Evolutionary conservation across 2,113 vertebrate genomes (phyloP).

Genomic region (Isurus oxyrinchus): DNA sequence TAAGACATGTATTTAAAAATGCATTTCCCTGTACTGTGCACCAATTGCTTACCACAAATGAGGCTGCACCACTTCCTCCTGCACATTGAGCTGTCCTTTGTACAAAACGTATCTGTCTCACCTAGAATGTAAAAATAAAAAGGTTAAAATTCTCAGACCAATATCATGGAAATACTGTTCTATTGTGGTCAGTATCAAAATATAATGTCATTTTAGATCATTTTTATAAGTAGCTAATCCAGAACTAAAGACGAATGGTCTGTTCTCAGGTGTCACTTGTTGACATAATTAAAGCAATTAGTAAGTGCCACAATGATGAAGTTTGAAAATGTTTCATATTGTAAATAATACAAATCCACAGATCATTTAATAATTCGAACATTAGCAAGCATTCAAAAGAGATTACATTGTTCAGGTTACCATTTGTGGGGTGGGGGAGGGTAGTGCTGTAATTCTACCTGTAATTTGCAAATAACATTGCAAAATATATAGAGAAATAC

Average conservation of each 20-base stretch:
- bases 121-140: slow-evolving; percentile 53
- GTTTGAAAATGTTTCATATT: background rate
- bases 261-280: background rate
- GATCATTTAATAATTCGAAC: background rate
- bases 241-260: background rate
- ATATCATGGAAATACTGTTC: background rate
- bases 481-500: background rate
- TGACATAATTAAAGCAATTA: background rate
- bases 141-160: background rate
- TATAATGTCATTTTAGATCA: background rate
- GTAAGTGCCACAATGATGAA: background rate
- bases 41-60: slow-evolving; percentile 78
- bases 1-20: background rate
- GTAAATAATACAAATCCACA: background rate
- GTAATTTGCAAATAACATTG: background rate
- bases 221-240: background rate
- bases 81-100: slow-evolving; percentile 66
- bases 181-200: background rate
- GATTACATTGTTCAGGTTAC: background rate
- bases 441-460: background rate
- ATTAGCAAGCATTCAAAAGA: background rate
- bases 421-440: background rate
- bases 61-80: slow-evolving; percentile 68
- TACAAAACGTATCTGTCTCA: slow-evolving; percentile 65
- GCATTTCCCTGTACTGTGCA: background rate